Conservation (phyloP, 2,113 vertebrate genomes). For the Neofelis nebulosa region DNA sequence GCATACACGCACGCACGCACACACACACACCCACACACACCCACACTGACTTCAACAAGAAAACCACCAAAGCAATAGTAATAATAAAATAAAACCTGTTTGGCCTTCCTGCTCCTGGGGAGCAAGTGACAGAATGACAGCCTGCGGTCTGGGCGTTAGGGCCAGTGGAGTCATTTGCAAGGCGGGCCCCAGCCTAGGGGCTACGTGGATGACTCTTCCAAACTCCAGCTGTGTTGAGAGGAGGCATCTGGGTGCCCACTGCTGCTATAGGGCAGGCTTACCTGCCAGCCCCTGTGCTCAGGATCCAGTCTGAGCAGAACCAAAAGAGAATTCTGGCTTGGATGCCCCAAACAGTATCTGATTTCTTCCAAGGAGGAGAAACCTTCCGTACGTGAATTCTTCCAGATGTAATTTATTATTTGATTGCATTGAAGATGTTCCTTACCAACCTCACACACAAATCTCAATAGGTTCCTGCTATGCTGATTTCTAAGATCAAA, state of each 20-base stretch:
- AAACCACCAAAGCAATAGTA: neutral
- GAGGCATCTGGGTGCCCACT: neutral
- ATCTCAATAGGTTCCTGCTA: neutral
- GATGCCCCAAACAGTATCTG: neutral
- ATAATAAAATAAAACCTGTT: neutral
- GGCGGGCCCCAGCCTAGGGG: neutral
- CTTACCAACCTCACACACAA: neutral
- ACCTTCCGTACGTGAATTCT: neutral
- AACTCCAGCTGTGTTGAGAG: neutral
- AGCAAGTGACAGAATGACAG: neutral
- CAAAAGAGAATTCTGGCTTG: neutral
- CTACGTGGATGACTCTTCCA: neutral
- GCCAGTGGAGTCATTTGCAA: neutral
- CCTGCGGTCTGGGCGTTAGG: neutral
- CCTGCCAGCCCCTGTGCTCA: neutral
- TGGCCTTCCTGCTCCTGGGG: neutral
- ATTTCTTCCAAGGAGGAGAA: neutral
- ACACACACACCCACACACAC: too few species aligned
- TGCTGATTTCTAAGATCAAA: neutral
- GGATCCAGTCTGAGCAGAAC: neutral
- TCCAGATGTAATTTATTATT: neutral
- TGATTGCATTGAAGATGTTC: neutral
- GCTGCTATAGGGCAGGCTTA: neutral
- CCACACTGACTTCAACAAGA: neutral
- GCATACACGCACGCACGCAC: too few species aligned